Evolutionary conservation across 2,888 invertebrate genomes (phyloP).

Genomic region (Cephus runcator): DNA sequence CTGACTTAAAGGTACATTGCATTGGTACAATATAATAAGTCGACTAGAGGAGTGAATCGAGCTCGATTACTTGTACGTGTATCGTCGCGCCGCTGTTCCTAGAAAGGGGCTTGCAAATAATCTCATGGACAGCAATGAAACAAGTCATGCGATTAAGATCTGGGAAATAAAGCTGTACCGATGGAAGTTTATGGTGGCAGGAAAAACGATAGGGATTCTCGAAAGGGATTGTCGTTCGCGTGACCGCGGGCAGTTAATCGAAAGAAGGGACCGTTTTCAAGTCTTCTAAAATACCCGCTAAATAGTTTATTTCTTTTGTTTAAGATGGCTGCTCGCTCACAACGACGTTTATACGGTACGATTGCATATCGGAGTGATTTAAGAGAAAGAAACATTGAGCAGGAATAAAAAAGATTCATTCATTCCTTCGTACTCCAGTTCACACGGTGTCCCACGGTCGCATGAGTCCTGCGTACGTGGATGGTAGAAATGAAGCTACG

Average conservation of each 20-base stretch:
- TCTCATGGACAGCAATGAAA: background rate
- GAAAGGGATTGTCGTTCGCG: background rate
- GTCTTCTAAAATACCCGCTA: background rate
- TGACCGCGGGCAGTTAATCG: background rate
- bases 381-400: background rate
- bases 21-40: background rate
- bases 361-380: background rate
- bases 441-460: background rate
- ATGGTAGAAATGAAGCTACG: background rate
- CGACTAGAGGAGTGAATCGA: background rate
- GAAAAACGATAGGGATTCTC: background rate
- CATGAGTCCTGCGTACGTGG: background rate
- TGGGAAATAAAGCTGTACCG: background rate
- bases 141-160: background rate
- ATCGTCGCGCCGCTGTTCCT: background rate
- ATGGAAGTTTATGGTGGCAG: background rate
- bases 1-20: background rate
- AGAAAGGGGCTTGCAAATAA: background rate
- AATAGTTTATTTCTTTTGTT: background rate
- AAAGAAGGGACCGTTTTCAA: background rate
- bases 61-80: background rate
- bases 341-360: background rate
- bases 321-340: background rate
- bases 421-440: background rate
- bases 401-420: background rate